These are phyloP conservation scores for Callipepla squamata DNA, from an alignment of 2,113 vertebrate species.

Conservation along the genomic window DNA sequence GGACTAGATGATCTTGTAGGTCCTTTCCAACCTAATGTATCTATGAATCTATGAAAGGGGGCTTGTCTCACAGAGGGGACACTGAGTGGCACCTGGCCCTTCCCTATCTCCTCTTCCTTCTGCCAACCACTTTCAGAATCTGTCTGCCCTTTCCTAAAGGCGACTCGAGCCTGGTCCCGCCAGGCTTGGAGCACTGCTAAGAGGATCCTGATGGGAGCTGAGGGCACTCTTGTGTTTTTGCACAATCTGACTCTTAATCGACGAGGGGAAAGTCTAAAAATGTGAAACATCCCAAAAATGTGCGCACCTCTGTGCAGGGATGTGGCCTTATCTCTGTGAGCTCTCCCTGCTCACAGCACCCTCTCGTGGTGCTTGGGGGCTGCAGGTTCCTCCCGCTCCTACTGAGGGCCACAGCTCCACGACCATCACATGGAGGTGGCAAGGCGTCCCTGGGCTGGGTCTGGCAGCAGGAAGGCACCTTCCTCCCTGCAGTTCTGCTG, in stretches of 20 bases:
- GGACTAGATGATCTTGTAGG: no score
- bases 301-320: slow-evolving; percentile 6
- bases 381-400: fast-evolving
- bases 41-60: no score
- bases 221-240: background rate
- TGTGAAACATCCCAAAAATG: slow-evolving; percentile 59
- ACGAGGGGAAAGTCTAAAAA: slow-evolving; percentile 47
- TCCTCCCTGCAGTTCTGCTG: background rate
- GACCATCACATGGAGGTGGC: background rate
- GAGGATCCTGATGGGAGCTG: background rate
- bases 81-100: background rate
- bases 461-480: background rate
- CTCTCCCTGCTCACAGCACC: background rate
- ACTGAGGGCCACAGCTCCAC: background rate
- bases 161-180: background rate
- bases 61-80: background rate
- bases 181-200: background rate
- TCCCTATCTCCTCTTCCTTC: background rate
- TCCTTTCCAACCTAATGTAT: no score
- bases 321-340: background rate
- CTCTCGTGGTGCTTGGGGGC: background rate
- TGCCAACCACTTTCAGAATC: background rate
- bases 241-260: slow-evolving; percentile 25
- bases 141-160: background rate
- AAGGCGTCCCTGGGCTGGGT: background rate